Evolutionary conservation across 2,888 invertebrate genomes (phyloP), one percentile per base, ranked within the genome.

Genomic region (Apamea epomidion): DNA sequence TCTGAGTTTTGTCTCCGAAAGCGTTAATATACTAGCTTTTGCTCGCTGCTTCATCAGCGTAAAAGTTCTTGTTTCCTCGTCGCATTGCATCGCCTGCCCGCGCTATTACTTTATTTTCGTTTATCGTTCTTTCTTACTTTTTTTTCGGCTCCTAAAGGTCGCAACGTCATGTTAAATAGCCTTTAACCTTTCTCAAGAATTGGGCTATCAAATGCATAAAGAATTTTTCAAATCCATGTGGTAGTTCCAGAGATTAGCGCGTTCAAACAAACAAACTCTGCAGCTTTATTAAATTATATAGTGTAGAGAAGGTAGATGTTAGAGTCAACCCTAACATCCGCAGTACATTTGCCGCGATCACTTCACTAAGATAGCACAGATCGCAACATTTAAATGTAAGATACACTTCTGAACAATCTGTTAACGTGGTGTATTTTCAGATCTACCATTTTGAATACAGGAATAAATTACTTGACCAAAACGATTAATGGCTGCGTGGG

Each of bases 331-430:
- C 89, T 85, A 70, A 48, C 32, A 42, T 74, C 54, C 48, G 25
- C 37, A 74, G 48, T 54, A 12, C 76, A 74, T 51, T 71, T 80
- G 80, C 81, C 74, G 73, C 76, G 91, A 91, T 91, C 79, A 78
- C 87, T 87, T 84, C 85, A 80, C 77, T 60, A 68, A 85, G 88
- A 90, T 88, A 82, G 78, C 78, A 69, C 32, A 62, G 79, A 86
- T 82, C 72, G 25, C 81, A 76, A 82, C 82, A 88, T 88, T 84
- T 78, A 87, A 82, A 85, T 76, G 42, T 65, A 73, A 88, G 90
- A 87, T 91, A 81, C 72, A 77, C 74, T 82, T 86, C 86, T 74
- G 83, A 82, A 83, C 82, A 75, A 90, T 88, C 76, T 84, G 85
- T 89, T 82, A 86, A 77, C 83, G 69, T 80, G 70, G 29, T 72